Evolutionary conservation across 2,888 invertebrate species (phyloP).

Genomic region (Eupeodes latifasciatus): DNA sequence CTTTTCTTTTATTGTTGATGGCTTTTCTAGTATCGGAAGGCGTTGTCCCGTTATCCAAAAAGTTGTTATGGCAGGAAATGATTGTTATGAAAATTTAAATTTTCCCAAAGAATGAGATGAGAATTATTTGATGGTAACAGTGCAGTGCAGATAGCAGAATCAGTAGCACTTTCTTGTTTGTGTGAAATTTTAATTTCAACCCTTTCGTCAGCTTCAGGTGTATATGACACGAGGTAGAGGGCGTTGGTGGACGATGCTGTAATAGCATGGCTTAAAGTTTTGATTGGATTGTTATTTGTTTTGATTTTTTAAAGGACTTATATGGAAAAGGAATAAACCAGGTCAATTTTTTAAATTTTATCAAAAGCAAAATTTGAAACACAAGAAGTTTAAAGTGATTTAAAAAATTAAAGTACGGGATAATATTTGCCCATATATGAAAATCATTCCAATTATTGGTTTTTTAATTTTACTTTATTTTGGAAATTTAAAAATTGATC

Average conservation of each 20-base stretch:
- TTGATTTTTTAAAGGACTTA: background rate
- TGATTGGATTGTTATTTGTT: slow-evolving; percentile 46
- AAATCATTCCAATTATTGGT: too few species aligned
- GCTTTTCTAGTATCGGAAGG: background rate
- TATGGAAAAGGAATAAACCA: background rate
- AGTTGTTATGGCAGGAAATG: slow-evolving; percentile 74
- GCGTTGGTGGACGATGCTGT: background rate
- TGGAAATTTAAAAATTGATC: too few species aligned
- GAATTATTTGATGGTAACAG: slow-evolving; percentile 20
- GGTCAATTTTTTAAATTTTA: background rate
- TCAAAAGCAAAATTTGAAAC: too few species aligned
- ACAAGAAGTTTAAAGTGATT: too few species aligned
- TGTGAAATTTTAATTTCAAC: slow-evolving; percentile 63
- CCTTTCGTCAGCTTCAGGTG: background rate
- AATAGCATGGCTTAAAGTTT: slow-evolving; percentile 27
- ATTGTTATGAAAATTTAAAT: slow-evolving; percentile 70
- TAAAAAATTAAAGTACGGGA: too few species aligned
- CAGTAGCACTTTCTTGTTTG: slow-evolving; percentile 48
- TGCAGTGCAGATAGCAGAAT: slow-evolving; percentile 30
- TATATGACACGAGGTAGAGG: background rate
- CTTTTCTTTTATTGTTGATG: background rate
- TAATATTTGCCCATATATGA: too few species aligned
- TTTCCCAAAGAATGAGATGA: slow-evolving; percentile 34
- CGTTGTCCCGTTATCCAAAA: slow-evolving; percentile 60
- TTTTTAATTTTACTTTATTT: too few species aligned